A percentile compares a stretch with the other conserved stretches of the same genome.
Evolutionary conservation across 2,888 invertebrate species (phyloP).

Genomic region (Entomobrya multifasciata): DNA sequence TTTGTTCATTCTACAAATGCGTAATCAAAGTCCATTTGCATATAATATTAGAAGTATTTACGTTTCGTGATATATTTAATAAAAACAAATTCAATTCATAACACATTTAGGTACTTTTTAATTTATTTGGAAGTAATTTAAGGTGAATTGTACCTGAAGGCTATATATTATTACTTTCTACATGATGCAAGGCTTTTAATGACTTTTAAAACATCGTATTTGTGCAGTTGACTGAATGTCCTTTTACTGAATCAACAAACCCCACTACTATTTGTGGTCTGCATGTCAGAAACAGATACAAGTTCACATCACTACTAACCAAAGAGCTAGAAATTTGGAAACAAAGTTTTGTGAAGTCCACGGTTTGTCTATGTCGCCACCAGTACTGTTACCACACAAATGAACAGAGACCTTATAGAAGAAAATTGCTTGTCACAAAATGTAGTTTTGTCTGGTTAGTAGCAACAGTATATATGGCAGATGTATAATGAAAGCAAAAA

Average conservation of each 20-base stretch:
- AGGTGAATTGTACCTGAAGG: too few relatives aligned
- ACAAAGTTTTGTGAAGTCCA: background rate
- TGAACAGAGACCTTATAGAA: conserved; percentile 17
- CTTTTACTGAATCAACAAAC: background rate
- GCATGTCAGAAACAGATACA: conserved; percentile 19
- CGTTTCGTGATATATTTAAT: too few relatives aligned
- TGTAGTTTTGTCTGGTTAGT: conserved; percentile 55
- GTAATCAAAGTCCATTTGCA: too few relatives aligned
- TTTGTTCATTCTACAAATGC: too few relatives aligned
- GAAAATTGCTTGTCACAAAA: conserved; percentile 56
- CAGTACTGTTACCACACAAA: conserved; percentile 8
- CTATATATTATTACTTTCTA: too few relatives aligned
- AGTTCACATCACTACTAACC: background rate
- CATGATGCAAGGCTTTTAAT: too few relatives aligned
- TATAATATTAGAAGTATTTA: too few relatives aligned
- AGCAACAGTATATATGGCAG: conserved; percentile 36
- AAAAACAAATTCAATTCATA: too few relatives aligned
- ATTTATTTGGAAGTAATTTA: too few relatives aligned
- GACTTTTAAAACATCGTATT: too few relatives aligned
- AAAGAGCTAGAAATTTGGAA: background rate
- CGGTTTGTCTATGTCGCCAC: too few relatives aligned
- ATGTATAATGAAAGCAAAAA: conserved; percentile 44
- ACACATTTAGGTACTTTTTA: background rate
- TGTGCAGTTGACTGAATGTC: too few relatives aligned
- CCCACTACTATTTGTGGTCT: background rate